phyloP scores from a whole-genome alignment of 2,113 vertebrate species.

The Herpetotheres cachinnans region DNA sequence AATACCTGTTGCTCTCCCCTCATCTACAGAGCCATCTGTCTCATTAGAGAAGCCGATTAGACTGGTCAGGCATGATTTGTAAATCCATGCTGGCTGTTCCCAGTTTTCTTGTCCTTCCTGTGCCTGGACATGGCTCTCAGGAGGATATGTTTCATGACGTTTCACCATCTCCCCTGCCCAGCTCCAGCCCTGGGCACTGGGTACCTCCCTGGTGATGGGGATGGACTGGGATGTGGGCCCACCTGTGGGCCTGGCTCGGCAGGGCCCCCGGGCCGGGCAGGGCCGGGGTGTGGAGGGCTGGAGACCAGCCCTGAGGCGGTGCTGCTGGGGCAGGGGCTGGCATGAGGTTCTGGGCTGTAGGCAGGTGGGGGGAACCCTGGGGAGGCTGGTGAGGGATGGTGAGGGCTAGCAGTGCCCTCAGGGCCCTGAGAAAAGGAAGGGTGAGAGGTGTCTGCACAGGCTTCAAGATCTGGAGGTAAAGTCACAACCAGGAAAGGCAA shows the following conservation, averaged over 20 bases:
- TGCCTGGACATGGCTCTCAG: neutral
- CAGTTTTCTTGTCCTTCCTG: neutral
- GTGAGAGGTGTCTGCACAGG: neutral
- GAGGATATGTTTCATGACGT: neutral
- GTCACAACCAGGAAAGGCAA: neutral
- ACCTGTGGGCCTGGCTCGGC: neutral
- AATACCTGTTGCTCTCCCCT: neutral
- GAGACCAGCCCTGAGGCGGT: neutral
- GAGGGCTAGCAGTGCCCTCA: neutral
- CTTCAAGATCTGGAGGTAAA: neutral
- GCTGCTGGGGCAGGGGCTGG: neutral
- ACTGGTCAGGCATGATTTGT: neutral
- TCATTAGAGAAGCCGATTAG: neutral
- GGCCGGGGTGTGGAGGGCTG: no score
- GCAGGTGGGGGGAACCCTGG: neutral
- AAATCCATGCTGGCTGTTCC: neutral
- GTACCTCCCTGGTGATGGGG: neutral
- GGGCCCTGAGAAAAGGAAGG: neutral
- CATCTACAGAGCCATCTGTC: neutral
- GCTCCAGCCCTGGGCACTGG: neutral
- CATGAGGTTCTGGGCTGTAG: neutral
- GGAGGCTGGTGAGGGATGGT: neutral
- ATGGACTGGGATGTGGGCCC: rapidly evolving
- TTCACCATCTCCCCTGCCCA: neutral
- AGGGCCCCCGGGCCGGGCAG: neutral